Conservation (phyloP, 1,140 invertebrate genomes). For the Ptiloglossa arizonensis region DNA sequence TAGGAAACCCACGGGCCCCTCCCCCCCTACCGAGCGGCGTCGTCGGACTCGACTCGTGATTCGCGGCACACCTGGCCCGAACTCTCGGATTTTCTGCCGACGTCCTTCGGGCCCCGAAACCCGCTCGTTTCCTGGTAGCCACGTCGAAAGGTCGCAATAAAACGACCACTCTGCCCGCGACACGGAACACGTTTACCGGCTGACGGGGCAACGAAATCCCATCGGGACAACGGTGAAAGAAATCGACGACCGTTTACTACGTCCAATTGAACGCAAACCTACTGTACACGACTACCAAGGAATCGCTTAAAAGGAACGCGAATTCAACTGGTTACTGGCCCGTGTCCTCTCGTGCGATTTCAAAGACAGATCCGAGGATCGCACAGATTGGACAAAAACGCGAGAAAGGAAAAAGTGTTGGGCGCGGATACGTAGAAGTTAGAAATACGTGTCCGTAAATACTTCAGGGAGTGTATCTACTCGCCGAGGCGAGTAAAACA, state of each 20-base stretch:
- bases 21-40: conserved; percentile 7
- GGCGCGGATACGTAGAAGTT: too few species aligned
- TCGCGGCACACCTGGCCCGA: conserved; percentile 46
- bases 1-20: conserved; percentile 66
- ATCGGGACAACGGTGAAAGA: neutral
- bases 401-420: too few species aligned
- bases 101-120: conserved; percentile 52
- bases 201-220: conserved; percentile 1
- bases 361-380: too few species aligned
- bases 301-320: too few species aligned
- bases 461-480: too few species aligned
- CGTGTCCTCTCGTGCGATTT: too few species aligned
- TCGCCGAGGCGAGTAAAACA: too few species aligned
- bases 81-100: conserved; percentile 60
- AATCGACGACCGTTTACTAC: too few species aligned
- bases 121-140: conserved; percentile 28
- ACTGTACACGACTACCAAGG: too few species aligned
- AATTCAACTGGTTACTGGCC: too few species aligned
- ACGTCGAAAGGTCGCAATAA: conserved; percentile 21
- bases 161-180: neutral
- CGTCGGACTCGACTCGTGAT: conserved; percentile 14
- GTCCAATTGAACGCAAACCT: neutral
- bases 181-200: neutral
- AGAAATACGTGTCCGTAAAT: too few species aligned
- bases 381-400: too few species aligned